Conservation (phyloP, 2,113 vertebrate species). For the Myotis yumanensis region DNA sequence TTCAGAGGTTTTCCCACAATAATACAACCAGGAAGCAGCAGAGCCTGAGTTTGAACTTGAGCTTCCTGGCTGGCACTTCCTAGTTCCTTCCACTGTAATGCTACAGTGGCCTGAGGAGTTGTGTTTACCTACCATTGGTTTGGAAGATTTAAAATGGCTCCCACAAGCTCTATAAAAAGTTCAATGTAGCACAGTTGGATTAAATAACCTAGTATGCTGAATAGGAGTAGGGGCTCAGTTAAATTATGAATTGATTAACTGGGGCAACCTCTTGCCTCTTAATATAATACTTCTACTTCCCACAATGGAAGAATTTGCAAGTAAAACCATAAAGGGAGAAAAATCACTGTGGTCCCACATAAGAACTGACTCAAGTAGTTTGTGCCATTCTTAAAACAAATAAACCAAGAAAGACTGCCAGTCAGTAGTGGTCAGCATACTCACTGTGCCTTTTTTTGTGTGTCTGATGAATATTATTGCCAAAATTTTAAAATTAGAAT, state of each 20-base stretch:
- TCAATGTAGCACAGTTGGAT: neutral
- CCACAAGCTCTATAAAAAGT: neutral
- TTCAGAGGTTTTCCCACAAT: neutral
- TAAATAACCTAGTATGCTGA: neutral
- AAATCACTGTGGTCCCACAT: neutral
- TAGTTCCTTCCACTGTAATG: neutral
- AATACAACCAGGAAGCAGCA: neutral
- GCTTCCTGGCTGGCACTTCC: neutral
- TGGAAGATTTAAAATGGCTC: neutral
- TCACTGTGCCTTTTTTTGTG: neutral
- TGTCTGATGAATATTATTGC: neutral
- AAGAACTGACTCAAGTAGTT: neutral
- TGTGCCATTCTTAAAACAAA: neutral
- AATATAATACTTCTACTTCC: neutral
- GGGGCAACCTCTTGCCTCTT: neutral
- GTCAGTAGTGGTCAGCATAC: neutral
- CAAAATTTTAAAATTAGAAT: neutral
- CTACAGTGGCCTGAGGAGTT: neutral
- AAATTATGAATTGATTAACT: neutral
- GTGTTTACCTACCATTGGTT: neutral
- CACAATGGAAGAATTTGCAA: neutral
- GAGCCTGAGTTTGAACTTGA: neutral
- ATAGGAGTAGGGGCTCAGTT: neutral
- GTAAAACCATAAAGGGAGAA: neutral
- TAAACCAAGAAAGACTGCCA: neutral